Percentiles rank a stretch among this genome's conserved stretches.
phyloP scores from a whole-genome alignment of 1,140 invertebrate genomes.

The Pseudoatta argentina region DNA sequence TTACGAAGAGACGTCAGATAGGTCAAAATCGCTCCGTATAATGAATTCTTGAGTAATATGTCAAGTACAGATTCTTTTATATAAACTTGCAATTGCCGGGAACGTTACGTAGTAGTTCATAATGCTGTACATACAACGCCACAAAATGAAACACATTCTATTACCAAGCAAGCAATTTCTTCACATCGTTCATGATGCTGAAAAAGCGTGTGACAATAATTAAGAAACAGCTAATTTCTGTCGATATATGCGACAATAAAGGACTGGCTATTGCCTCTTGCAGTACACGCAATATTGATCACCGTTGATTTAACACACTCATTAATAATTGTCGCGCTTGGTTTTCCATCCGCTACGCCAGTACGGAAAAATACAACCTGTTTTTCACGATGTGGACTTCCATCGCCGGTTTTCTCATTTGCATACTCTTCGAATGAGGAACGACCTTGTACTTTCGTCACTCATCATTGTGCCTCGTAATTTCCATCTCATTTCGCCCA shows the following conservation, averaged over 20 bases:
- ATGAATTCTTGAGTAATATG: neutral
- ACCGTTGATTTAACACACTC: slow-evolving; percentile 34
- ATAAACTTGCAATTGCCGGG: neutral
- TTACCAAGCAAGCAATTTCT: slow-evolving; percentile 14
- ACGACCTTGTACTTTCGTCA: slow-evolving; percentile 31
- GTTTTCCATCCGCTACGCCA: neutral
- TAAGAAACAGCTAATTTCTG: slow-evolving; percentile 56
- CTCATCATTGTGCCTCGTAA: slow-evolving; percentile 13
- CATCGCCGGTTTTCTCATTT: neutral
- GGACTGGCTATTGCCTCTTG: neutral
- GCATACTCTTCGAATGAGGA: neutral
- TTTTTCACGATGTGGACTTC: slow-evolving; percentile 18
- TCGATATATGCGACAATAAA: neutral
- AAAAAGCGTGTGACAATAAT: slow-evolving; percentile 31
- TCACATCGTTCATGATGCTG: neutral
- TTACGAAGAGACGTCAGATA: neutral
- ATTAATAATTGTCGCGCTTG: slow-evolving; percentile 50
- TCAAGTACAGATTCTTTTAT: neutral
- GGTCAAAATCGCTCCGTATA: neutral
- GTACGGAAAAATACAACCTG: neutral
- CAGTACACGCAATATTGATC: slow-evolving; percentile 6
- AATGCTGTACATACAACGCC: neutral
- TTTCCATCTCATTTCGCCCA: slow-evolving; percentile 50
- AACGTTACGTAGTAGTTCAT: neutral
- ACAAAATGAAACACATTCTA: neutral